Conservation (phyloP, 2,113 vertebrate genomes). For the Antechinus stuartii region DNA sequence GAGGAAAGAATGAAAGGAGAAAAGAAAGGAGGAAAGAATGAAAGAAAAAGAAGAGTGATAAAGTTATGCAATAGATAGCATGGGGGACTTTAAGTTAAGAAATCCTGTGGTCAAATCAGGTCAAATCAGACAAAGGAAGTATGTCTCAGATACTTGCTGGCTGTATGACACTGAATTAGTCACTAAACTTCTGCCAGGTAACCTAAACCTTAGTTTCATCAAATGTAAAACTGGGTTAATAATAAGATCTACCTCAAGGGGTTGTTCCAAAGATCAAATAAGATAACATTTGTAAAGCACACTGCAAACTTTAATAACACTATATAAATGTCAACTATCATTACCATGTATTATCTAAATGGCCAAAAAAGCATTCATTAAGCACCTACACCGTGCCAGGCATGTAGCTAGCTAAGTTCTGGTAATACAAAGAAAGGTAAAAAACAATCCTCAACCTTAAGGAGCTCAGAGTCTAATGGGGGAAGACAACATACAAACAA, state of each 20-base stretch:
- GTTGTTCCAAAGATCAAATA: conserved; percentile 11
- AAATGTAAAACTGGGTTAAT: neutral
- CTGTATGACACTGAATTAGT: neutral
- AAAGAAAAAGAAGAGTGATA: neutral
- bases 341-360: neutral
- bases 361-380: neutral
- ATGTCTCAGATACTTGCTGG: neutral
- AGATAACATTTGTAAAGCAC: neutral
- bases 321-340: neutral
- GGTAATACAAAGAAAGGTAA: neutral
- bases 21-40: too few species aligned
- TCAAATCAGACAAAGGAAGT: too few species aligned
- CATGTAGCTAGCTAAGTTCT: neutral
- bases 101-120: neutral
- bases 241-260: neutral
- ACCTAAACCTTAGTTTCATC: neutral
- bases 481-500: neutral
- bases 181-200: neutral
- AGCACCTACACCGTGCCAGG: too few species aligned
- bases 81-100: neutral
- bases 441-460: neutral
- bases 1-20: too few species aligned
- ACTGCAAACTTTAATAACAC: neutral
- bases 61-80: neutral
- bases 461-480: neutral